These are phyloP conservation scores for Drosophila insularis DNA, from an alignment of 1,140 invertebrate species.

Conservation along the genomic window DNA sequence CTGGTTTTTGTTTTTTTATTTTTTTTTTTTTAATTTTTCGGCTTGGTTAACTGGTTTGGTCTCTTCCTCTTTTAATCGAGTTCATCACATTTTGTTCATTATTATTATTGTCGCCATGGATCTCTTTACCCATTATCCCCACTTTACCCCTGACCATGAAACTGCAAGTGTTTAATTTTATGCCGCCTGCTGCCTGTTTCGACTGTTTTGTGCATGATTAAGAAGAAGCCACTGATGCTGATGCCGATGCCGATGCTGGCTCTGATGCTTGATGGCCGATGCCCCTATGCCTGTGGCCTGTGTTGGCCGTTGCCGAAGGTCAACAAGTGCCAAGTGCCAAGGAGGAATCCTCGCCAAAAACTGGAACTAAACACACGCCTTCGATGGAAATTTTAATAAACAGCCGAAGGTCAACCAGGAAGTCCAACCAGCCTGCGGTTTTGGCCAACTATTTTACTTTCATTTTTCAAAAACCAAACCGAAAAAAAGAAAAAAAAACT, in stretches of 20 bases:
- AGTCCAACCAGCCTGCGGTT: conserved; percentile 54
- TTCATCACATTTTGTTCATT: conserved; percentile 75
- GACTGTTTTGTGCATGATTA: conserved; percentile 57
- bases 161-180: conserved; percentile 69
- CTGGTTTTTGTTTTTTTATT: conserved; percentile 55
- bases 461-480: conserved; percentile 44
- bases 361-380: conserved; percentile 68
- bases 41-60: conserved; percentile 66
- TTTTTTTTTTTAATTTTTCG: conserved; percentile 10
- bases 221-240: conserved; percentile 36
- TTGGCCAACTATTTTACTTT: conserved; percentile 61
- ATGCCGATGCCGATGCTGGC: no score
- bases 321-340: conserved; percentile 76
- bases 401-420: conserved; percentile 75
- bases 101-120: conserved; percentile 76
- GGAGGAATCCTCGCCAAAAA: conserved; percentile 70
- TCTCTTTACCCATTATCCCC: not conserved
- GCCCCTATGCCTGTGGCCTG: not conserved
- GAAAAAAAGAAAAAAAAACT: no score
- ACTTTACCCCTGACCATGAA: conserved; percentile 21
- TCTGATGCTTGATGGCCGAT: not conserved
- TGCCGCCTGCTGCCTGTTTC: conserved; percentile 59
- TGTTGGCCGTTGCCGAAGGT: conserved; percentile 49
- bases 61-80: conserved; percentile 73
- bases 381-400: conserved; percentile 78